These are phyloP conservation scores for Condylura cristata DNA, from an alignment of 2,113 vertebrate genomes.

Conservation along the genomic window DNA sequence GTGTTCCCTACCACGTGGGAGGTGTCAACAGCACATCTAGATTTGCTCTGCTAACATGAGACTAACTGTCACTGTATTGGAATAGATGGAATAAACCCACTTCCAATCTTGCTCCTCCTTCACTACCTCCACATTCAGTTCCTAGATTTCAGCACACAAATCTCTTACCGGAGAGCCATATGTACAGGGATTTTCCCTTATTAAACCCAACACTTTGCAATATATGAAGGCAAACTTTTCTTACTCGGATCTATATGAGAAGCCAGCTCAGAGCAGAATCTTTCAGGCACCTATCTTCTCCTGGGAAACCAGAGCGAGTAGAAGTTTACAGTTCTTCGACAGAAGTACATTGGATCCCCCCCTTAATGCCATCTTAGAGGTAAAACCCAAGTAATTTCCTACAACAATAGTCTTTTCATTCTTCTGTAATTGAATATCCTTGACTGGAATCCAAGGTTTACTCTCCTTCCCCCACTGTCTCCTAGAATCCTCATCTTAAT, in stretches of 20 bases:
- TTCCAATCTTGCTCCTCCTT: background rate
- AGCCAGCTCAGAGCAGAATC: background rate
- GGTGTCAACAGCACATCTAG: background rate
- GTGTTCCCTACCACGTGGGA: fast-evolving
- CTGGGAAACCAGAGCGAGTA: background rate
- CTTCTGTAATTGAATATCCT: slow-evolving; percentile 22
- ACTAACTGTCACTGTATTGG: fast-evolving
- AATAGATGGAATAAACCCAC: background rate
- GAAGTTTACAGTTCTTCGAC: background rate
- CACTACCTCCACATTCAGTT: background rate
- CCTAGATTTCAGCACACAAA: background rate
- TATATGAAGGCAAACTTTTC: background rate
- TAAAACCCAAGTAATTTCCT: background rate
- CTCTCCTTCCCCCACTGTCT: too few species aligned
- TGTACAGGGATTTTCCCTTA: background rate
- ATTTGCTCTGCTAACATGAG: background rate
- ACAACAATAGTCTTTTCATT: slow-evolving; percentile 45
- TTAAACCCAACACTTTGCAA: background rate
- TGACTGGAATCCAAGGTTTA: background rate
- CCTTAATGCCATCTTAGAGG: background rate
- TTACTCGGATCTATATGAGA: background rate
- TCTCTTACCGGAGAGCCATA: background rate
- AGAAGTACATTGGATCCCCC: background rate
- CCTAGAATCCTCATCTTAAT: background rate
- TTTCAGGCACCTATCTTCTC: background rate